These are phyloP conservation scores for Heterotis niloticus DNA, from an alignment of 2,113 vertebrate species.

Conservation along the genomic window DNA sequence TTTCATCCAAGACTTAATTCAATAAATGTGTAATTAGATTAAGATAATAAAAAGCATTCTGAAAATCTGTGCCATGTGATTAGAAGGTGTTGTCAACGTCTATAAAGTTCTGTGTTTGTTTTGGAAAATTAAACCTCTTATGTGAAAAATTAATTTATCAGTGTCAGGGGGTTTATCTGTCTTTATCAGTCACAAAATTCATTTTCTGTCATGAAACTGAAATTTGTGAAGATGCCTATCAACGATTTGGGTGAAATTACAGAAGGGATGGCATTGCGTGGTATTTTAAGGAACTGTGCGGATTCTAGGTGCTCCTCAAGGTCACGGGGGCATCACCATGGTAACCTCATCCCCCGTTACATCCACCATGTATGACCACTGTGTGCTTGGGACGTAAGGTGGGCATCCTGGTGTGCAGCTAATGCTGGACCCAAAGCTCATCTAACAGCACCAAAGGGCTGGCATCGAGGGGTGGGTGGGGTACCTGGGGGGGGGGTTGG, in stretches of 20 bases:
- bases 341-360: too few species aligned
- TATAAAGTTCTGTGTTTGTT: neutral
- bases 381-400: slow-evolving; percentile 23
- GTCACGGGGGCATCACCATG: too few species aligned
- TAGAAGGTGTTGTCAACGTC: neutral
- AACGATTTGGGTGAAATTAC: neutral
- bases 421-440: slow-evolving; percentile 21
- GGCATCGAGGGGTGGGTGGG: neutral
- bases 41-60: too few species aligned
- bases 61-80: neutral
- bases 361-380: neutral
- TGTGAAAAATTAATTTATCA: neutral
- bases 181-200: neutral
- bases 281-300: too few species aligned
- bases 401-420: slow-evolving; percentile 41
- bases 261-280: too few species aligned
- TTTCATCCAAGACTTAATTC: too few species aligned
- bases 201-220: neutral
- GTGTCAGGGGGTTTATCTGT: neutral
- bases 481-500: too few species aligned
- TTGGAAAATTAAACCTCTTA: neutral
- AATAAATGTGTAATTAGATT: too few species aligned
- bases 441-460: slow-evolving; percentile 37
- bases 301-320: too few species aligned
- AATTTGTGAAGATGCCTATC: slow-evolving; percentile 25